Base-by-base conservation (phyloP, 1,140 invertebrate genomes). In the Stegodyphus dumicola region DNA sequence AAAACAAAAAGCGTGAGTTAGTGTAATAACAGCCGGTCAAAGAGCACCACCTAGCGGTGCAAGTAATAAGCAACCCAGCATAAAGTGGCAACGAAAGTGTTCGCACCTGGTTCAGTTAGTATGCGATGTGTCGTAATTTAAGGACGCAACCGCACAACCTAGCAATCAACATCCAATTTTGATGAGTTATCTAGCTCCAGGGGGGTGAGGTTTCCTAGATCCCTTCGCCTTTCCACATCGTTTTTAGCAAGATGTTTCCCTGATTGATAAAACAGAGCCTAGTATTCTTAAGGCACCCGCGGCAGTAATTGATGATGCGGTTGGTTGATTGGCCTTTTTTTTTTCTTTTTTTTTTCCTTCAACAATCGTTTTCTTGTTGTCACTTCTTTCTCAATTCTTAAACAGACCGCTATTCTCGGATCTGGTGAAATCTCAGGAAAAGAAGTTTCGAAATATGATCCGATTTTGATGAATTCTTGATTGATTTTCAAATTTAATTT, bases 91-190 rank as follows among this genome's bases (percentile, higher is more conserved):
- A 10, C 0, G 15, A 15, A 10, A 15, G 65, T 67, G 65, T 67
- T 67, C 65, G n/a, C 65, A 67, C 65, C 65, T 67, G 65, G 65
- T 67, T 67, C 17, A 7, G 11, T 67, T 15, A 17, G 65, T n/a
- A n/a, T 17, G 11, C 7, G 17, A 67, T n/a, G 65, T 67, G 65
- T 67, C 65, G 65, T 67, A 67, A 67, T 67, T 67, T 67, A 17
- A 67, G 15, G 17, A 67, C 65, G 17, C 65, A 67, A 67, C 65
- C 65, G 17, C 17, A 5, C 65, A 17, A 67, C 11, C 65, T n/a
- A 67, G 65, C 65, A 67, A 67, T 67, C 65, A 67, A 17, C 11
- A 67, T 15, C 17, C 65, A 67, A 67, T 67, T 67, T 67, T 9
- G 65, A n/a, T 67, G 17, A 67, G 6, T 11, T 9, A 15, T 60